Base-by-base conservation (phyloP, 1,140 invertebrate species). In the Drosophila prosaltans region DNA sequence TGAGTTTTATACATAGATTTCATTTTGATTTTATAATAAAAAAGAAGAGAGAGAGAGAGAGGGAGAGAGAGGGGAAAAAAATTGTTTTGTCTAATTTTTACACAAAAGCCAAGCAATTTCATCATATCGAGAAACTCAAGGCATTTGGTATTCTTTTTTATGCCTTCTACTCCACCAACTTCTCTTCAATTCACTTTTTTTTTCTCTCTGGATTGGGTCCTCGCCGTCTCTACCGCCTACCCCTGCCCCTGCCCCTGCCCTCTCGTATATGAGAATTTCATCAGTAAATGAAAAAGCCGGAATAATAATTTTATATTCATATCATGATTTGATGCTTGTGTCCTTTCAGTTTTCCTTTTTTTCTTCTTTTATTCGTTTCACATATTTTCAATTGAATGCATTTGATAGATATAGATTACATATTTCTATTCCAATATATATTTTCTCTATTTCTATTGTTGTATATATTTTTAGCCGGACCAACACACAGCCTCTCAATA, bases 321-420 rank as follows among this genome's bases (percentile, higher is more conserved):
- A 88, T 88, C 83, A 88, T 73, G 83, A 76, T 80, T 78, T 76
- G 54, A 48, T 64, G 58, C 65, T 43, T 69, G 83, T 71, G 83
- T 86, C 83, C 83, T 83, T 86, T 86, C 69, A 48, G 7, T 48
- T 48, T 24, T 24, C n/a, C 7, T 21, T 45, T 21, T 3, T 21
- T 7, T 43, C 4, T 26, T 51, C 45, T 51, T 48, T 51, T 11
- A 51, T 51, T 51, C 45, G 24, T 26, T 51, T 51, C 45, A 51
- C 45, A 51, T 51, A 26, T 62, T 83, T 88, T 86, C 80, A 88
- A 86, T 86, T 88, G 83, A 86, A 86, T 86, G 83, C 83, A 76
- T 76, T 67, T 75, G 21, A 51, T 51, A 51, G 45, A 51, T 51
- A 51, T 51, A 24, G 67, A 72, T 64, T 74, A 41, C 36, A 36